These are phyloP conservation scores for Nerophis ophidion DNA, from an alignment of 2,113 vertebrate genomes.

Conservation along the genomic window DNA sequence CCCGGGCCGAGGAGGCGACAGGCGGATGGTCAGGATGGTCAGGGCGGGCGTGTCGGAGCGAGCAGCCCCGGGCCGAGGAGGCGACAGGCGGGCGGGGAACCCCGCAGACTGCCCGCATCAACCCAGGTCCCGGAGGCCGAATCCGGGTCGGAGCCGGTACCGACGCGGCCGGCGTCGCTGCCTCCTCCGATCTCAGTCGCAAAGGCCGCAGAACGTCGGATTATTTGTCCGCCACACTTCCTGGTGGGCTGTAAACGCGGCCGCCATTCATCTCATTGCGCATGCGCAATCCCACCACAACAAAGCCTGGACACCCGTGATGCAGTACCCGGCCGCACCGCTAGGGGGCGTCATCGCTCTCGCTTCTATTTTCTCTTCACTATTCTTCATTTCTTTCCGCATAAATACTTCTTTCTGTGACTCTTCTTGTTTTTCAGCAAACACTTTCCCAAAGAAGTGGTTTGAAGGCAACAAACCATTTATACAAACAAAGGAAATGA, in stretches of 20 bases:
- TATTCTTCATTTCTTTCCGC: too few relatives aligned
- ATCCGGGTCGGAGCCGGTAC: slow-evolving; percentile 32
- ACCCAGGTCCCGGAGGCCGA: slow-evolving; percentile 22
- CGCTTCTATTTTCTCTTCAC: too few relatives aligned
- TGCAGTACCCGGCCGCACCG: slow-evolving; percentile 24
- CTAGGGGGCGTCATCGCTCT: slow-evolving; percentile 11
- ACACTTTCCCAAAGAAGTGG: too few relatives aligned
- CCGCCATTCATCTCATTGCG: slow-evolving; percentile 70
- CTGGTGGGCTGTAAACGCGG: slow-evolving; percentile 70
- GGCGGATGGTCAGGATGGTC: too few relatives aligned
- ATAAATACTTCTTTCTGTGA: too few relatives aligned
- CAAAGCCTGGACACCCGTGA: background rate
- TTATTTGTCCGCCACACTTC: slow-evolving; percentile 71
- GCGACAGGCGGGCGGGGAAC: slow-evolving; percentile 50
- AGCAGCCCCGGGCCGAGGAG: slow-evolving; percentile 59
- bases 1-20: too few relatives aligned
- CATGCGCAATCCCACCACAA: slow-evolving; percentile 42
- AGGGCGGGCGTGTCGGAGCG: slow-evolving; percentile 43
- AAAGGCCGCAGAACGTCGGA: slow-evolving; percentile 57
- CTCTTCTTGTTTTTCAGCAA: too few relatives aligned
- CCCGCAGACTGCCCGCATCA: slow-evolving; percentile 37
- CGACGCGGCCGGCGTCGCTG: slow-evolving; percentile 26
- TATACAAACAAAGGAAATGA: too few relatives aligned
- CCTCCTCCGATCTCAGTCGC: slow-evolving; percentile 47
- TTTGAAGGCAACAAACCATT: too few relatives aligned